phyloP scores from a whole-genome alignment of 2,797 vertebrate genomes.

The Danio albolineatus region DNA sequence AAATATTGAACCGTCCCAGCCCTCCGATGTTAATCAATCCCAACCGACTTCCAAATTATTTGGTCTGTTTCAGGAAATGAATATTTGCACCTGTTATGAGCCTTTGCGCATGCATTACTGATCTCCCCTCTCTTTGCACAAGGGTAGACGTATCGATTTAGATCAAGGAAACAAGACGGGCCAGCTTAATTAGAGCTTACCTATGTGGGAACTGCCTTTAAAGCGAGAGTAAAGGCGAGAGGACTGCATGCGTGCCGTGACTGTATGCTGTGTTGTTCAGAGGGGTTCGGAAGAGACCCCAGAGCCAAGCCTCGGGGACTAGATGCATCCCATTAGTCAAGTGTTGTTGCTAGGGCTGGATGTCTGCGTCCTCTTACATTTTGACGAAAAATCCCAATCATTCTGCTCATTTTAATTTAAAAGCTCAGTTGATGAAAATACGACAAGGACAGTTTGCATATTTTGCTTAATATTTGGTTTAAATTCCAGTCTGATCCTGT shows the following conservation, averaged over 20 bases:
- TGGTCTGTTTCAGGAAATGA: slow-evolving; percentile 83
- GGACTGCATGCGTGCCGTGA: slow-evolving; percentile 33
- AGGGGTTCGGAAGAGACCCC: slow-evolving; percentile 22
- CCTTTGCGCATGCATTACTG: slow-evolving; percentile 69
- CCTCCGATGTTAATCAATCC: slow-evolving; percentile 85
- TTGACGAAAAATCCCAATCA: background rate
- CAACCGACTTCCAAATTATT: slow-evolving; percentile 84
- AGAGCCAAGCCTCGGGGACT: slow-evolving; percentile 27
- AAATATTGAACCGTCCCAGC: slow-evolving; percentile 83
- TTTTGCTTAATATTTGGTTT: background rate
- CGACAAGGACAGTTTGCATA: background rate
- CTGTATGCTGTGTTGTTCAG: slow-evolving; percentile 24
- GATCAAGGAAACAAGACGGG: slow-evolving; percentile 71
- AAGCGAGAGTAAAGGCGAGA: slow-evolving; percentile 38
- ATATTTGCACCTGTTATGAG: slow-evolving; percentile 74
- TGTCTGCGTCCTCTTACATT: background rate
- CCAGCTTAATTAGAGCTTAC: slow-evolving; percentile 80
- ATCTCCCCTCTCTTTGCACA: slow-evolving; percentile 60
- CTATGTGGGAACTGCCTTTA: slow-evolving; percentile 69
- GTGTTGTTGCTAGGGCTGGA: background rate
- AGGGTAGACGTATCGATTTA: slow-evolving; percentile 72
- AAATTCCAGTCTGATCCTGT: background rate
- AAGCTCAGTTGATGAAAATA: background rate
- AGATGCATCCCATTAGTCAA: slow-evolving; percentile 30
- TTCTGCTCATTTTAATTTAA: background rate